Percentiles rank a stretch among this genome's conserved stretches.
phyloP scores from a whole-genome alignment of 2,113 vertebrate genomes.

The Clarias gariepinus region DNA sequence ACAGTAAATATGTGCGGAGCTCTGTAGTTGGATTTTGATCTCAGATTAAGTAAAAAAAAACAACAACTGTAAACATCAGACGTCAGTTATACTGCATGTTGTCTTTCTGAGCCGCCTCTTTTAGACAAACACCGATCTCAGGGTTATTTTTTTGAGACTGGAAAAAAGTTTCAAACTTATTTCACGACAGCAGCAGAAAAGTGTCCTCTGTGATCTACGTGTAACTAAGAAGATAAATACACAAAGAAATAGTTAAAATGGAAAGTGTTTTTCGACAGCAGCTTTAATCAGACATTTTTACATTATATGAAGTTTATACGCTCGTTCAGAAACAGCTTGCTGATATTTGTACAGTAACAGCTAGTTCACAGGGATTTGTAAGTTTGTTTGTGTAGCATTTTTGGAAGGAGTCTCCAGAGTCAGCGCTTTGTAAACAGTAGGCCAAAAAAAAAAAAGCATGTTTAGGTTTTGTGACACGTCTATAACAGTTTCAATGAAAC shows the following conservation, averaged over 20 bases:
- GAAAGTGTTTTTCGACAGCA: background rate
- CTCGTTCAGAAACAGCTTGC: background rate
- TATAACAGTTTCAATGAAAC: background rate
- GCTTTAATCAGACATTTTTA: background rate
- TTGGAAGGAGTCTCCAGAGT: background rate
- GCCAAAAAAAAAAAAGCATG: too few relatives aligned
- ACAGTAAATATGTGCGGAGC: background rate
- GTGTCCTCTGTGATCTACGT: background rate
- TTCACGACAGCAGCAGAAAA: background rate
- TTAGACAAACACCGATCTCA: background rate
- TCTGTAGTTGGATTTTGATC: background rate
- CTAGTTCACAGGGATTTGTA: background rate
- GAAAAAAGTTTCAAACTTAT: background rate
- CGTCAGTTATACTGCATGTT: background rate
- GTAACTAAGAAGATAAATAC: background rate
- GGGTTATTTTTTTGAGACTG: background rate
- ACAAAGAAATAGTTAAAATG: background rate
- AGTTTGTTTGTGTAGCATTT: background rate
- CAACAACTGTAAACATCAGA: background rate
- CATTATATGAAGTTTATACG: background rate
- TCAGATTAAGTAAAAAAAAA: background rate
- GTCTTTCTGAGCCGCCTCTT: background rate
- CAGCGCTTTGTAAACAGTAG: background rate
- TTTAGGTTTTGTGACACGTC: background rate
- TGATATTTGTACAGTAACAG: background rate